Conservation (phyloP, 1,140 invertebrate genomes). For the Stegodyphus dumicola region DNA sequence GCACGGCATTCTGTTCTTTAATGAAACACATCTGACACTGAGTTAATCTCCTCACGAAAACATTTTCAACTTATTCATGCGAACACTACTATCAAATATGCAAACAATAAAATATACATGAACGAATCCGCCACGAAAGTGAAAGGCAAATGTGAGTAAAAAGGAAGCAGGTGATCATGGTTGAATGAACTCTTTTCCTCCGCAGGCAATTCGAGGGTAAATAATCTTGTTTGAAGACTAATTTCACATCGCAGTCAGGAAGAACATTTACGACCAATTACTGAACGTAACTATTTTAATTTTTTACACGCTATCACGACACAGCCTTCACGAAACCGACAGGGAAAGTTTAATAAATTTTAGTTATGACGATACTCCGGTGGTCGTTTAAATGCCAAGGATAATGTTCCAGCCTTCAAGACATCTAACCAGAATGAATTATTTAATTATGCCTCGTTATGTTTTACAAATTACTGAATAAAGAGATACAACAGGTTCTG, state of each 20-base stretch:
- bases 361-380: too few relatives aligned
- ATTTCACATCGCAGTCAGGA: slow-evolving; percentile 9
- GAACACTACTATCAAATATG: too few relatives aligned
- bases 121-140: background rate
- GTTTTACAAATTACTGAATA: too few relatives aligned
- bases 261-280: slow-evolving; percentile 17
- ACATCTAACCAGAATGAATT: too few relatives aligned
- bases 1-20: too few relatives aligned
- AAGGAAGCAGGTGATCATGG: background rate
- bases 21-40: too few relatives aligned
- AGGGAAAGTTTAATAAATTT: background rate
- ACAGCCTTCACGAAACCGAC: background rate
- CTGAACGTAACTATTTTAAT: slow-evolving; percentile 11
- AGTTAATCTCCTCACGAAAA: too few relatives aligned
- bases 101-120: slow-evolving; percentile 3
- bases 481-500: too few relatives aligned
- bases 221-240: slow-evolving; percentile 26
- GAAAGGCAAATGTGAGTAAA: slow-evolving; percentile 9
- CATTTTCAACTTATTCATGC: too few relatives aligned
- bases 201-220: slow-evolving; percentile 8
- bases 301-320: background rate
- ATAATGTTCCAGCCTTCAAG: too few relatives aligned
- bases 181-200: slow-evolving; percentile 34
- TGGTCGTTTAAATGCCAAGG: too few relatives aligned
- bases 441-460: too few relatives aligned